Evolutionary conservation across 2,797 vertebrate genomes (phyloP).

Genomic region (Micropoecilia bifurca): DNA sequence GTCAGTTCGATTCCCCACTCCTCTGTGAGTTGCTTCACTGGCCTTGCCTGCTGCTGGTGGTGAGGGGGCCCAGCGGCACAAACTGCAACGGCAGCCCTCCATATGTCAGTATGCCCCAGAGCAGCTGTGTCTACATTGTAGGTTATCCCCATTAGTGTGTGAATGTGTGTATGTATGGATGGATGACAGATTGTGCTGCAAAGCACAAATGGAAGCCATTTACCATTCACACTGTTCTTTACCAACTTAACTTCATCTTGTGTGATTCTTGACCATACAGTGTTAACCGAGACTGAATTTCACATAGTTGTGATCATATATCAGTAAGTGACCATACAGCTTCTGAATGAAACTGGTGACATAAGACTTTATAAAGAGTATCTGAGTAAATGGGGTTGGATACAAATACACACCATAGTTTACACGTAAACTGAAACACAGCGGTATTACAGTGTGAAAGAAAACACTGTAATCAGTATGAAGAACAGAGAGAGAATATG

Average conservation of each 20-base stretch:
- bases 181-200: neutral
- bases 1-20: neutral
- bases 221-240: neutral
- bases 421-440: slow-evolving; percentile 10
- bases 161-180: neutral
- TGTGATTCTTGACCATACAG: neutral
- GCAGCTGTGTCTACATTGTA: neutral
- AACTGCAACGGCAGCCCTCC: neutral
- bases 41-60: neutral
- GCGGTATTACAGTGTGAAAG: slow-evolving; percentile 37
- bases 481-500: slow-evolving; percentile 23
- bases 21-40: neutral
- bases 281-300: neutral
- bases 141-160: neutral
- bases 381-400: neutral
- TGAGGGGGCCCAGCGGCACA: neutral
- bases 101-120: neutral
- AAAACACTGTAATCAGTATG: slow-evolving; percentile 49
- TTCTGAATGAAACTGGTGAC: neutral
- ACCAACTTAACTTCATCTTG: neutral
- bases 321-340: neutral
- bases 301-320: neutral
- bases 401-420: neutral
- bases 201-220: neutral
- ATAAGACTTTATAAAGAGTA: neutral